Evolutionary conservation across 2,113 vertebrate genomes (phyloP).

Genomic region (Cyphomyrus discorhynchus): DNA sequence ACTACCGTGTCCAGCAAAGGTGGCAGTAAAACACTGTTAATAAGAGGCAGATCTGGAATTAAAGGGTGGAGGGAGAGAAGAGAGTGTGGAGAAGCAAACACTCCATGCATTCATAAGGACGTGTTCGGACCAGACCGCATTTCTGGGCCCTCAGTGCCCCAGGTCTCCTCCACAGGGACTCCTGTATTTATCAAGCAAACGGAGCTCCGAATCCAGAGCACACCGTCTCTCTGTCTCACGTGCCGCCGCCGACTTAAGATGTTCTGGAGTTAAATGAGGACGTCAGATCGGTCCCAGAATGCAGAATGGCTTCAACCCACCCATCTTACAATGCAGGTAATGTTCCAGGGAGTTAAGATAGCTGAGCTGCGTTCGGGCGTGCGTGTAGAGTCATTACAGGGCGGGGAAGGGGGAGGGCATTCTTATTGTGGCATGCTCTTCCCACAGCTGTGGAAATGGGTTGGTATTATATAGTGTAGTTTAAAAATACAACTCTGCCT

Average conservation of each 20-base stretch:
- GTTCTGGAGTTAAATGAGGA: background rate
- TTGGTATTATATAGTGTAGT: background rate
- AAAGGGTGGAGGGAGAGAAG: background rate
- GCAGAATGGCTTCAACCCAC: background rate
- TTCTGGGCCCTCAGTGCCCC: conserved; percentile 3
- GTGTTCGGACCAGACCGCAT: conserved; percentile 1
- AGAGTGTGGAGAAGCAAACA: background rate
- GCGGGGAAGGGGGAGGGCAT: background rate
- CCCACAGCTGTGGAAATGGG: background rate
- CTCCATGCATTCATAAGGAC: conserved; percentile 7
- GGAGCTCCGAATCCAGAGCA: conserved; percentile 1
- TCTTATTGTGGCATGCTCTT: background rate
- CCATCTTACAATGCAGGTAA: background rate
- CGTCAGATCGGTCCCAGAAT: background rate
- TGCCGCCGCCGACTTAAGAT: background rate
- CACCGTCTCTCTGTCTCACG: background rate
- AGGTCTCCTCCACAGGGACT: conserved; percentile 2
- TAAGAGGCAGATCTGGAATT: background rate
- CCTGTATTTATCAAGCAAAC: conserved; percentile 17
- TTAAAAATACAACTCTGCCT: background rate
- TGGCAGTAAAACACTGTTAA: conserved; percentile 2
- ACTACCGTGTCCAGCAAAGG: background rate
- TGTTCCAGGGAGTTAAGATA: background rate
- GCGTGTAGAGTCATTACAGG: background rate
- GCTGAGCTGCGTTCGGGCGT: background rate